Evolutionary conservation across 2,113 vertebrate genomes (phyloP).

Genomic region (Bos javanicus): DNA sequence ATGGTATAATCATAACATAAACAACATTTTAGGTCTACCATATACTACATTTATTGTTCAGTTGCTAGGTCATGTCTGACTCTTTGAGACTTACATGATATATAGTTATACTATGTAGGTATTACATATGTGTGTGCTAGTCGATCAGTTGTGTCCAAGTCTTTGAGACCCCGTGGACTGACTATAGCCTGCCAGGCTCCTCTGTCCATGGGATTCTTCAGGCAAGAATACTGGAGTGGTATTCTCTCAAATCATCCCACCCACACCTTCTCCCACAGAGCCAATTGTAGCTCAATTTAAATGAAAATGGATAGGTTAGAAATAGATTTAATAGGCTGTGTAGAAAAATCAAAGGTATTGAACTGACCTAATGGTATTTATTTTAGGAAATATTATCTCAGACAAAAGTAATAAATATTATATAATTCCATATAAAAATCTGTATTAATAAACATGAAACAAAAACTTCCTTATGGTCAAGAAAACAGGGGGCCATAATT

Average conservation of each 20-base stretch:
- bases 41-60: not conserved
- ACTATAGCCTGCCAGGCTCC: not conserved
- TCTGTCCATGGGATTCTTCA: not conserved
- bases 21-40: not conserved
- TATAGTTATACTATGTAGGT: not conserved
- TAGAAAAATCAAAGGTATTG: conserved; percentile 39
- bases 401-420: conserved; percentile 17
- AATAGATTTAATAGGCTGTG: conserved; percentile 13
- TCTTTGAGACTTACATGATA: not conserved
- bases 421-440: conserved; percentile 13
- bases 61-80: not conserved
- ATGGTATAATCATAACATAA: not conserved
- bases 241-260: not conserved
- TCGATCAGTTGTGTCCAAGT: not conserved
- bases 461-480: not conserved
- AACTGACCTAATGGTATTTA: conserved; percentile 3
- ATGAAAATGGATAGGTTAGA: conserved; percentile 17
- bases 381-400: conserved; percentile 33
- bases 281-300: not conserved
- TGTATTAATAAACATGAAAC: not conserved
- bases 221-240: not conserved
- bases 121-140: not conserved
- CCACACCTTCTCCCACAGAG: not conserved
- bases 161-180: not conserved
- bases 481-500: not conserved